Conservation (phyloP, 2,888 invertebrate species). For the Lydus trimaculatus region DNA sequence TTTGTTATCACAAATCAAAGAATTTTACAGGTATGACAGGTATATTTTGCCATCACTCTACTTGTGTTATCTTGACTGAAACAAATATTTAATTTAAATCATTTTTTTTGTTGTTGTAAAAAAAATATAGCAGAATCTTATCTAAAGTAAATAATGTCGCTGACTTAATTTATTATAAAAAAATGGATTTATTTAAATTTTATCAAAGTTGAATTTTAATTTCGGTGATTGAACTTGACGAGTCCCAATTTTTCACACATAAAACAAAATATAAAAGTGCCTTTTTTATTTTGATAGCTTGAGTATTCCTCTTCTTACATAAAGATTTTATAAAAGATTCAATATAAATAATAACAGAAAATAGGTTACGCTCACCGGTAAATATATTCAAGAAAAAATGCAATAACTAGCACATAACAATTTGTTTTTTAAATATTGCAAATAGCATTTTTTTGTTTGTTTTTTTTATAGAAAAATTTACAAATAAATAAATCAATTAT, state of each 20-base stretch:
- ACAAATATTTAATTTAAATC: slow-evolving; percentile 3
- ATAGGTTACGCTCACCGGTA: not conserved
- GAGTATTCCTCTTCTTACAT: slow-evolving; percentile 5
- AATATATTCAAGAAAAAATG: not conserved
- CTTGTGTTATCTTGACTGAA: not conserved
- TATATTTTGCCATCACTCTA: not conserved
- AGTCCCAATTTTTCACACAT: not conserved
- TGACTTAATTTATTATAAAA: not conserved
- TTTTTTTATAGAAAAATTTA: slow-evolving; percentile 16
- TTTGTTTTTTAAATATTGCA: not conserved
- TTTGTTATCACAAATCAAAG: not conserved
- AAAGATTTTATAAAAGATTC: not conserved
- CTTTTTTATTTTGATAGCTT: not conserved
- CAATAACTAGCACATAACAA: not conserved
- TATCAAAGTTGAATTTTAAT: not conserved
- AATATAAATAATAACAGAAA: slow-evolving; percentile 2
- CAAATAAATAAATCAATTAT: slow-evolving; percentile 30
- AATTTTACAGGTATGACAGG: not conserved
- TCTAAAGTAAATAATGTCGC: slow-evolving; percentile 2
- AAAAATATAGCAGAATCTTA: not conserved
- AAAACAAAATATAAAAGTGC: slow-evolving; percentile 2
- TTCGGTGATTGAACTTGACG: not conserved
- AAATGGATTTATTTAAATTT: not conserved
- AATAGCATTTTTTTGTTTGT: not conserved
- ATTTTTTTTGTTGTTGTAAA: not conserved